Conservation (phyloP, 2,797 vertebrate species). For the Catamblyrhynchus diadema region DNA sequence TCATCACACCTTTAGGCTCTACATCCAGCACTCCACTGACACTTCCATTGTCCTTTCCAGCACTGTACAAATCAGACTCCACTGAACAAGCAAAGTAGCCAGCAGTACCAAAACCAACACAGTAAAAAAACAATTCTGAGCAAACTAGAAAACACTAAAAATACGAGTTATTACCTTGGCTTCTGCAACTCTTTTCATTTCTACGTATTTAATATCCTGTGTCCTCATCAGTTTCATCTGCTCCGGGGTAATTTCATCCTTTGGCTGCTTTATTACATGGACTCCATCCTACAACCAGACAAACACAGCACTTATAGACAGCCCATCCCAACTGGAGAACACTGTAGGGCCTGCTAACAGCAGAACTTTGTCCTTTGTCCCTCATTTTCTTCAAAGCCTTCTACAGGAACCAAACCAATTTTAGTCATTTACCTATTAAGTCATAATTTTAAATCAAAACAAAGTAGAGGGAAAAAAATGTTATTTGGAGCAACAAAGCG, state of each 20-base stretch:
- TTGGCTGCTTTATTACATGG: slow-evolving; percentile 78
- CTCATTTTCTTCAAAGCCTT: not conserved
- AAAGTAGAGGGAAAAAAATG: rapidly evolving
- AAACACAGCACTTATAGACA: not conserved
- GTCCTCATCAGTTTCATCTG: slow-evolving; percentile 93
- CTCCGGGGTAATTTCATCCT: slow-evolving; percentile 84
- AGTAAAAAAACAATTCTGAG: not conserved
- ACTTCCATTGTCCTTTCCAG: not conserved
- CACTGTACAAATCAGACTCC: not conserved
- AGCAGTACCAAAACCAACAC: not conserved
- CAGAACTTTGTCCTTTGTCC: not conserved
- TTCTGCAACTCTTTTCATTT: slow-evolving; percentile 94
- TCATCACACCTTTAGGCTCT: not conserved
- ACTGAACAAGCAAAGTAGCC: not conserved
- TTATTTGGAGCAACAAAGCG: not conserved
- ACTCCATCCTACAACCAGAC: slow-evolving; percentile 84
- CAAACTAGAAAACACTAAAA: not conserved
- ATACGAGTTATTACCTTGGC: slow-evolving; percentile 76
- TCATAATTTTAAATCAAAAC: not conserved
- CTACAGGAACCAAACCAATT: not conserved
- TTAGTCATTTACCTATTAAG: not conserved
- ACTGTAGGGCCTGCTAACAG: not conserved
- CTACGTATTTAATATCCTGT: slow-evolving; percentile 92
- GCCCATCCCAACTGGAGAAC: not conserved
- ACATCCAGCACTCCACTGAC: not conserved